Conservation (phyloP, 2,888 invertebrate genomes). For the Drosophila vallismaia region DNA sequence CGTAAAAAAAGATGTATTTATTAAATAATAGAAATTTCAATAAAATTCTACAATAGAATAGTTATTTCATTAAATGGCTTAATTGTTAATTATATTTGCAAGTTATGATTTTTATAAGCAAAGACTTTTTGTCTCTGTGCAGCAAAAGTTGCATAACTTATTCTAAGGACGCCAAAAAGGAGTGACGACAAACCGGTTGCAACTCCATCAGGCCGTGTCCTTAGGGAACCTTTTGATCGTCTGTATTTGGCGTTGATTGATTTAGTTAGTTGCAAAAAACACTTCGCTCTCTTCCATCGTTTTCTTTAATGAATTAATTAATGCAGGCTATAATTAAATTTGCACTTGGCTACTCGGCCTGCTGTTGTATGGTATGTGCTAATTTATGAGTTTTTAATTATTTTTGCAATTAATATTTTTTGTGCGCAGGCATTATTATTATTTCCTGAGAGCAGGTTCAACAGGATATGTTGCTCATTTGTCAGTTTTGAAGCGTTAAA, state of each 20-base stretch:
- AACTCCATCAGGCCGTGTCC: constrained; percentile 50
- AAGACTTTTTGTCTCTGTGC: neutral
- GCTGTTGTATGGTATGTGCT: constrained; percentile 31
- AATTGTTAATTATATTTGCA: neutral
- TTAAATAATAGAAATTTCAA: neutral
- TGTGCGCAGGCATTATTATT: constrained; percentile 52
- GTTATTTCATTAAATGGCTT: neutral
- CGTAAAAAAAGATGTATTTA: neutral
- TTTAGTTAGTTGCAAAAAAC: constrained; percentile 53
- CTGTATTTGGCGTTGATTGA: constrained; percentile 78
- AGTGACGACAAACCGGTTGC: constrained; percentile 62
- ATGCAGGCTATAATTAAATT: constrained; percentile 71
- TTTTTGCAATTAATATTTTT: constrained; percentile 68
- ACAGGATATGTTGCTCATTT: constrained; percentile 78
- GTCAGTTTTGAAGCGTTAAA: constrained; percentile 68
- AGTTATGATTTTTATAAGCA: neutral
- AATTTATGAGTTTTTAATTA: constrained; percentile 79
- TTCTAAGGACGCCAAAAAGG: constrained; percentile 64
- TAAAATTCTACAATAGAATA: neutral
- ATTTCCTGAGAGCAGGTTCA: constrained; percentile 70
- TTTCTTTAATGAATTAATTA: constrained; percentile 74
- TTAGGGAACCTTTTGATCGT: constrained; percentile 57
- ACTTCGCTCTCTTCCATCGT: constrained; percentile 25
- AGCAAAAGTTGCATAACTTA: constrained; percentile 65
- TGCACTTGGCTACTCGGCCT: constrained; percentile 55